Percentiles rank a stretch among this genome's conserved stretches.
phyloP scores from a whole-genome alignment of 2,797 vertebrate genomes.

The Morus bassanus region DNA sequence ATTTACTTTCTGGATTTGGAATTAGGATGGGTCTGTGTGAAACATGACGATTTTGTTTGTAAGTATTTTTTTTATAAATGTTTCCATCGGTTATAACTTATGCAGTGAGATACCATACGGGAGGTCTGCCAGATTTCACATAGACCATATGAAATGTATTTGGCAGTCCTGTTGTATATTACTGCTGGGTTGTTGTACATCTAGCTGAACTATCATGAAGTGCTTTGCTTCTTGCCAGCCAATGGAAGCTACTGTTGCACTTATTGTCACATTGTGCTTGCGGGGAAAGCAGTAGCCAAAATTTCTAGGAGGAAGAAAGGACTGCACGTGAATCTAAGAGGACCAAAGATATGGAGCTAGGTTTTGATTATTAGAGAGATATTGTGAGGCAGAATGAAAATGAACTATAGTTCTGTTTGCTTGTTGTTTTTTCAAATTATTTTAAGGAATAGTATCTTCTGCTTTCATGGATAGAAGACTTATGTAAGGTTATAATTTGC shows the following conservation, averaged over 20 bases:
- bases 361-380: not conserved
- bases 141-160: not conserved
- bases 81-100: not conserved
- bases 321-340: not conserved
- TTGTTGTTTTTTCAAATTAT: not conserved
- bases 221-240: not conserved
- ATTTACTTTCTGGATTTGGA: not conserved
- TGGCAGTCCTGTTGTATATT: not conserved
- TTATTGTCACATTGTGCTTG: not conserved
- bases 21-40: not conserved
- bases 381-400: not conserved
- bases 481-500: not conserved
- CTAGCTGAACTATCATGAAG: not conserved
- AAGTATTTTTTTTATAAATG: not conserved
- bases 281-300: not conserved
- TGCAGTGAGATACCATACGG: not conserved
- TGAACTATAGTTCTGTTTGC: not conserved
- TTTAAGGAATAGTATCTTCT: not conserved
- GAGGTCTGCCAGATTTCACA: conserved; percentile 6
- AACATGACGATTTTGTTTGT: conserved; percentile 1
- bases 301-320: not conserved
- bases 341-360: not conserved
- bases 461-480: not conserved
- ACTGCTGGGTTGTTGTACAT: not conserved
- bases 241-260: not conserved